Percentiles rank a stretch among this genome's conserved stretches.
Evolutionary conservation across 2,797 vertebrate species (phyloP).

Genomic region (Myripristis murdjan): DNA sequence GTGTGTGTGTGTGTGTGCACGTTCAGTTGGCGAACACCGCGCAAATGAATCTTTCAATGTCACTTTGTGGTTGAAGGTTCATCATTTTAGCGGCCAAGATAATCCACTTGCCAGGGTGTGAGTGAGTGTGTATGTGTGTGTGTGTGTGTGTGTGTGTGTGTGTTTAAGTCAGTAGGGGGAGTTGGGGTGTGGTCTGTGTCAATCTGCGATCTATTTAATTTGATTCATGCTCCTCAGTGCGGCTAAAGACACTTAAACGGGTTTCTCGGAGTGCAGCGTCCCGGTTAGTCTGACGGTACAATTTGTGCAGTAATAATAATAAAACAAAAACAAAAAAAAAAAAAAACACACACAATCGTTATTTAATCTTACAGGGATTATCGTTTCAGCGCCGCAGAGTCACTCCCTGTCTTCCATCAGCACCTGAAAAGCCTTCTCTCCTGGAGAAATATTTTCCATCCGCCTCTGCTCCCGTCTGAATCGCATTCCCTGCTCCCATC

Average conservation of each 20-base stretch:
- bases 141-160: no score
- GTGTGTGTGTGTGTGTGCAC: slow-evolving; percentile 9
- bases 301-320: background rate
- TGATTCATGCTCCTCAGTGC: slow-evolving; percentile 26
- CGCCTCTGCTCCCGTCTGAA: background rate
- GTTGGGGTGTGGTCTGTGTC: background rate
- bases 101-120: slow-evolving; percentile 71
- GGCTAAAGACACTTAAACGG: background rate
- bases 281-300: background rate
- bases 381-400: background rate
- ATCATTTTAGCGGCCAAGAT: slow-evolving; percentile 79
- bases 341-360: background rate
- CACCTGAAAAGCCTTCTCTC: no score
- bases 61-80: slow-evolving; percentile 78
- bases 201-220: slow-evolving; percentile 26
- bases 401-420: no score
- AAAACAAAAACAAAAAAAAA: no score
- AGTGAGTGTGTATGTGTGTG: slow-evolving; percentile 53
- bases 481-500: background rate
- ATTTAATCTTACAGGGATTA: background rate
- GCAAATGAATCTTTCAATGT: slow-evolving; percentile 83
- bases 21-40: slow-evolving; percentile 58
- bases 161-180: no score
- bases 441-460: background rate
- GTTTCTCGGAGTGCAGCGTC: slow-evolving; percentile 5